Base-by-base conservation (phyloP, 2,113 vertebrate species). In the Laticauda colubrina region DNA sequence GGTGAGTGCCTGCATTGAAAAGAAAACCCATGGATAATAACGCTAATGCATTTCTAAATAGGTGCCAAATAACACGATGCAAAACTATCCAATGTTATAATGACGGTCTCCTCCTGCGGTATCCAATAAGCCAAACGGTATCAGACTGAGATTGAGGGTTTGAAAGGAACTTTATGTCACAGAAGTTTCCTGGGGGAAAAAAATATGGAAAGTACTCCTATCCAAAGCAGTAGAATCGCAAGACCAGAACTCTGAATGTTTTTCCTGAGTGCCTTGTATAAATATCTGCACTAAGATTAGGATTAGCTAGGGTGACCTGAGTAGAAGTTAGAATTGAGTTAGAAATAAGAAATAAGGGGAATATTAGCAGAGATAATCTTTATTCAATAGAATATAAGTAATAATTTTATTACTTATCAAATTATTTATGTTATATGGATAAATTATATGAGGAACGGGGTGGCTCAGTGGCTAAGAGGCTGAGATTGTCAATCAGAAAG, bases 11-110 rank as follows among this genome's bases (percentile, higher is more conserved):
- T 86, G n/a, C 75, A 86, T 53, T 61, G 75, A 54, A 93, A 86
- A 86, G 39, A 61, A 92, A 59, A 34, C 45, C 92, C n/a, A 4
- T 86, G 21, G 75, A 85, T 90, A 59, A 26, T 90, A 90, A 90
- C 3, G 18, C 51, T 55, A 88, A 92, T 90, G 54, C 43, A 86
- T 86, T 51, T 86, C 34, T 54, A 90, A 93, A 43, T 48, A 51
- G 85, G 69, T 43, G 12, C 59, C 92, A 86, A 61, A 90, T 61
- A 90, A 90, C 43, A 85, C 26, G 48, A 56, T 53, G 69, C 1
- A 11, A 57, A 51, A 43, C 57, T 34, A 39, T 18, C 26, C 3
- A 12, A 6, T 64, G 24, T 93, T 43, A 34, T 39, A 59, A 85
- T 7, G 85, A 21, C 26, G 5, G n/a, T 53, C 23, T 54, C 61